Evolutionary conservation across 2,888 invertebrate genomes (phyloP).

Genomic region (Aspidapion aeneum): DNA sequence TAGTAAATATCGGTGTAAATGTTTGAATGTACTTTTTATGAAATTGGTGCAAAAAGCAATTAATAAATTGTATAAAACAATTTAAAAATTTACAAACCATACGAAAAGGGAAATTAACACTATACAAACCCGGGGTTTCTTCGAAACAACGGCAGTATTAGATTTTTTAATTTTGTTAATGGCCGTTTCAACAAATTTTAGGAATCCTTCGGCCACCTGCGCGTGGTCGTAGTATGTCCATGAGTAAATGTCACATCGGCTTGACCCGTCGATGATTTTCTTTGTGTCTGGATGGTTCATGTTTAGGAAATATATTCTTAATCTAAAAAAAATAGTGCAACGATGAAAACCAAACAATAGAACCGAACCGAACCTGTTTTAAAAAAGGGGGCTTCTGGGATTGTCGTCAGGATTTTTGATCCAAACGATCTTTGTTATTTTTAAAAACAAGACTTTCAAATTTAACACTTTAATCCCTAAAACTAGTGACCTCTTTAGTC

Average conservation of each 20-base stretch:
- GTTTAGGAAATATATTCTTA: constrained; percentile 85
- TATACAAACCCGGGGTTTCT: constrained; percentile 72
- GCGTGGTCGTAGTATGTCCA: constrained; percentile 57
- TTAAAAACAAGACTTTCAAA: too few species aligned
- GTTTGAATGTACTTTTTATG: too few species aligned
- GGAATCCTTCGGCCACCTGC: constrained; percentile 67
- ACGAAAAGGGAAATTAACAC: neutral
- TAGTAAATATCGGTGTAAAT: too few species aligned
- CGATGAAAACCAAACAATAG: constrained; percentile 1
- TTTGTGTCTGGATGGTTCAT: constrained; percentile 75
- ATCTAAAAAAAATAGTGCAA: constrained; percentile 51
- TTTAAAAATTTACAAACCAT: too few species aligned
- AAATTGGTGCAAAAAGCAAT: too few species aligned
- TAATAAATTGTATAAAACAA: too few species aligned
- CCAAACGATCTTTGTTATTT: too few species aligned
- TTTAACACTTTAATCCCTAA: too few species aligned
- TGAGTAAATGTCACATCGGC: constrained; percentile 83
- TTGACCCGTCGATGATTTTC: constrained; percentile 69
- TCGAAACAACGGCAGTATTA: constrained; percentile 53
- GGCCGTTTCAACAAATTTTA: constrained; percentile 80
- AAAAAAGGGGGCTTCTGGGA: too few species aligned
- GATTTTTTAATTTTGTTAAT: constrained; percentile 83
- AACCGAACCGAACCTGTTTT: too few species aligned
- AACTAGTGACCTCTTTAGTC: too few species aligned
- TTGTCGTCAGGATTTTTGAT: too few species aligned